Evolutionary conservation across 1,140 invertebrate species (phyloP).

Genomic region (Psilanteris sp.): DNA sequence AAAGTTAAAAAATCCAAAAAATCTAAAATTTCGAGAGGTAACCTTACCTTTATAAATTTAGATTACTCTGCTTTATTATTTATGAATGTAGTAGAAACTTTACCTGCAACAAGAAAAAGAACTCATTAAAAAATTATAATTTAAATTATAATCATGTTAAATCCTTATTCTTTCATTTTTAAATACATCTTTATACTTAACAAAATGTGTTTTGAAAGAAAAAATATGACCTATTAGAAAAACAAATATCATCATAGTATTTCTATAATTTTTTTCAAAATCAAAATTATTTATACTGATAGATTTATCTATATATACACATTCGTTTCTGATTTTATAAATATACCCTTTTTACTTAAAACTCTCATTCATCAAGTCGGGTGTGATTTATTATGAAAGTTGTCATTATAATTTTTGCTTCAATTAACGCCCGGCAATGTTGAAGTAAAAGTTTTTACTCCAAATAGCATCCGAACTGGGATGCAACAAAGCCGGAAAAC

Average conservation of each 20-base stretch:
- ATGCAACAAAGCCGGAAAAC: slow-evolving; percentile 20
- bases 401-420: slow-evolving; percentile 25
- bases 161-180: no score
- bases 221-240: no score
- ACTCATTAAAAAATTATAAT: not conserved
- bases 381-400: slow-evolving; percentile 26
- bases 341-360: no score
- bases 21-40: not conserved
- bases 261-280: no score
- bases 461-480: slow-evolving; percentile 5
- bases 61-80: not conserved
- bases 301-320: no score
- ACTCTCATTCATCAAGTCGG: not conserved
- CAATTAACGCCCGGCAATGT: slow-evolving; percentile 10
- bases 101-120: slow-evolving; percentile 5
- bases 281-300: no score
- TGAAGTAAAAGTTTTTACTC: slow-evolving; percentile 7
- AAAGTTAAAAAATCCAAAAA: slow-evolving; percentile 27
- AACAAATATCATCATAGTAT: no score
- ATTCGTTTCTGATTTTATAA: no score
- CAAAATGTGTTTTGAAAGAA: no score
- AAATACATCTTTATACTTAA: no score
- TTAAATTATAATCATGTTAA: not conserved
- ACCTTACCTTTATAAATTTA: not conserved
- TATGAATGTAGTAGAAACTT: not conserved